Conservation (phyloP, 1,140 invertebrate species). For the Matsumurasca onukii region DNA sequence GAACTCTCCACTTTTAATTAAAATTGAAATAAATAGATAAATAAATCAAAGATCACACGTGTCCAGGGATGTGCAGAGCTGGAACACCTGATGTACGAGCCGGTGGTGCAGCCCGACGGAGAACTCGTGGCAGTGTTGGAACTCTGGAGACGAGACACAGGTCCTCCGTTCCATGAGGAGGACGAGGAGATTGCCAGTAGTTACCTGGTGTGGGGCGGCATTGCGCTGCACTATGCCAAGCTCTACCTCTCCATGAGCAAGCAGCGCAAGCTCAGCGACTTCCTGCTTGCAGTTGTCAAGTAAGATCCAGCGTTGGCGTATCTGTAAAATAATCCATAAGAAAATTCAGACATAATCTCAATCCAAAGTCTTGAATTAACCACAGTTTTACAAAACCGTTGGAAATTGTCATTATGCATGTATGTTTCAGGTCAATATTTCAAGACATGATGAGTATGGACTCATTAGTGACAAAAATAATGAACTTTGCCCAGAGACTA, state of each 20-base stretch:
- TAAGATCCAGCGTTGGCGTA: no score
- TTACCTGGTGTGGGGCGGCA: conserved; percentile 64
- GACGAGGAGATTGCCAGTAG: conserved; percentile 66
- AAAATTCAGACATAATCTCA: no score
- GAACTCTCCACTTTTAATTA: no score
- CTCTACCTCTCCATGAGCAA: conserved; percentile 62
- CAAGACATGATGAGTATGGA: conserved; percentile 87
- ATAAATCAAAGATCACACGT: no score
- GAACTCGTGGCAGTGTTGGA: conserved; percentile 57
- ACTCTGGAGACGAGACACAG: conserved; percentile 47
- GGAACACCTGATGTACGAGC: conserved; percentile 50
- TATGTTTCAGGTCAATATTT: conserved; percentile 59
- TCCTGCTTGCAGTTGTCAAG: conserved; percentile 72
- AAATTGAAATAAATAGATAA: no score
- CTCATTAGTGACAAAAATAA: conserved; percentile 76
- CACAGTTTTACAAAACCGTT: no score
- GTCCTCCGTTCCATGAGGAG: conserved; percentile 58
- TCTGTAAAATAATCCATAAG: no score
- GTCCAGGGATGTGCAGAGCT: conserved; percentile 32
- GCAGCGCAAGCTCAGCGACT: conserved; percentile 67
- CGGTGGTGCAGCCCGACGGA: conserved; percentile 58
- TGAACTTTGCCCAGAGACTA: conserved; percentile 77
- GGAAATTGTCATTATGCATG: background rate
- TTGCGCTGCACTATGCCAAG: conserved; percentile 60
- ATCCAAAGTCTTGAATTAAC: no score